Base-by-base conservation (phyloP, 2,888 invertebrate genomes). In the Hyalella azteca region DNA sequence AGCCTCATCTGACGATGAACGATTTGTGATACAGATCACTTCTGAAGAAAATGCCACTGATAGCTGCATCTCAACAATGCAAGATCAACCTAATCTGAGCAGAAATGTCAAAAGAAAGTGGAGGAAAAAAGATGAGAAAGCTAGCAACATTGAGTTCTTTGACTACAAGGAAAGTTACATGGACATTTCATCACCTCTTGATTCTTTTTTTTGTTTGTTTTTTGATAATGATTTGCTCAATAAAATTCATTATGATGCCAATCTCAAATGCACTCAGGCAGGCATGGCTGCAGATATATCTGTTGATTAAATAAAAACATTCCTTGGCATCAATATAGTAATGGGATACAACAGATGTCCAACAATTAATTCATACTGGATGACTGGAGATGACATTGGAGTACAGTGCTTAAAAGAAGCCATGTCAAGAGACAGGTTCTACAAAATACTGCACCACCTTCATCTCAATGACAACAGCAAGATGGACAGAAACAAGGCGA, bases 401-500 rank as follows among this genome's bases (percentile, higher is more conserved):
- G 45, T 75, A 3, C 3, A 0, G 3, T 4, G 0, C 22, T 41
- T 45, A 45, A 2, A 45, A n/a, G 45, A 75, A 3, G 26, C 45
- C n/a, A 78, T 78, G 78, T 11, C 3, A 1, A 9, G 40, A 40
- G 41, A 78, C 3, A n/a, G 78, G 13, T 66, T 54, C 22, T 22
- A 78, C 4, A 2, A 9, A 19, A 78, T 78, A 60, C 41, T 78
- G 1, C 19, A 5, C 1, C 39, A 60, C 36, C 2, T 78, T 5
- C 78, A 78, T 39, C 9, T 60, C 1, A 78, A 78, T 60, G 78
- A 78, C 22, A 78, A 78, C 36, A 5, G 60, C 4, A 40, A 59
- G 3, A 1, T 78, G 2, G 3, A 59, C 3, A 7, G 11, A 5
- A 40, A 36, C 22, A 60, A 59, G 2, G 11, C 11, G 60, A 60